Percentiles rank a stretch among this genome's conserved stretches.
Conservation (phyloP, 2,888 invertebrate genomes). For the Blera fallax region DNA sequence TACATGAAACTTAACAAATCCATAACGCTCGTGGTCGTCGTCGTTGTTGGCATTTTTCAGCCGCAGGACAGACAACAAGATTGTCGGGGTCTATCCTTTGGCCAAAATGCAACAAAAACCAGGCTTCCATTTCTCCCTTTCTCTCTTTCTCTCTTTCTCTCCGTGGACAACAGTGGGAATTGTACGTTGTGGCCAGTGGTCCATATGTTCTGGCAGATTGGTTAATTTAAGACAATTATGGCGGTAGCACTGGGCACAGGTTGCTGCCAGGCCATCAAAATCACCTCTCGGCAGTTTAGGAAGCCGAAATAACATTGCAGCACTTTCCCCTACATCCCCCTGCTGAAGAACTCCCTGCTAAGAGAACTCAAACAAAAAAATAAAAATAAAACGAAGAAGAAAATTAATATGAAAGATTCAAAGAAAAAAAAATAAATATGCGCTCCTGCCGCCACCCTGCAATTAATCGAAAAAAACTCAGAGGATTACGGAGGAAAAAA, state of each 20-base stretch:
- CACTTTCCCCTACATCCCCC: not conserved
- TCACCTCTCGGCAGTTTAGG: conserved; percentile 68
- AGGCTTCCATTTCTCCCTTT: not conserved
- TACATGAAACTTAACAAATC: conserved; percentile 76
- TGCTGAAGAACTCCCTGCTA: not conserved
- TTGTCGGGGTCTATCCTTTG: conserved; percentile 74
- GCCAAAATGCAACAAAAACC: conserved; percentile 29
- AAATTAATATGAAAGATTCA: conserved; percentile 63
- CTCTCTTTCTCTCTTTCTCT: not conserved
- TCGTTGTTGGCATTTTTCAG: conserved; percentile 78
- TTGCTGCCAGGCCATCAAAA: conserved; percentile 70
- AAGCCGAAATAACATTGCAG: conserved; percentile 27
- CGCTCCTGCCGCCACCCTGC: conserved; percentile 52
- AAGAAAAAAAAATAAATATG: conserved; percentile 33
- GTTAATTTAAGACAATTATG: conserved; percentile 74
- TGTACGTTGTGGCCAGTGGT: conserved; percentile 23
- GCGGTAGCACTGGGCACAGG: conserved; percentile 69
- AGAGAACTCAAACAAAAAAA: conserved; percentile 65
- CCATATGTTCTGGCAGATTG: conserved; percentile 71
- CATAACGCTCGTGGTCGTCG: conserved; percentile 77
- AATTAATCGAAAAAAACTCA: conserved; percentile 60
- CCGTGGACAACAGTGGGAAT: not conserved
- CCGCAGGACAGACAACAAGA: conserved; percentile 81
- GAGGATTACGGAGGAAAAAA: conserved; percentile 34
- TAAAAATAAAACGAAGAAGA: conserved; percentile 74